These are phyloP conservation scores for Protophormia terraenovae DNA, from an alignment of 2,888 invertebrate genomes.

Conservation along the genomic window DNA sequence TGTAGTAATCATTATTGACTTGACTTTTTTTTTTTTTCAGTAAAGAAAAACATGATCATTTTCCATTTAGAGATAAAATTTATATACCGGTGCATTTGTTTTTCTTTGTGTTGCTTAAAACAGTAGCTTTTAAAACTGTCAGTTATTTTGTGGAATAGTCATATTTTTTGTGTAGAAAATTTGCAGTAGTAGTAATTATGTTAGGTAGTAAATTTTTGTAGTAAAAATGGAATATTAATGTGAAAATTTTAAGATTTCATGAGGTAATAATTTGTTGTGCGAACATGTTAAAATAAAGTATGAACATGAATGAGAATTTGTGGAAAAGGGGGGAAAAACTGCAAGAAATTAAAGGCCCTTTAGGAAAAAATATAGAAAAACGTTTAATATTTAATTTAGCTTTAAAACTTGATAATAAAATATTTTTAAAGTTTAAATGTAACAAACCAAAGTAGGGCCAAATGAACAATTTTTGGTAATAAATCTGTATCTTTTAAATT, in stretches of 20 bases:
- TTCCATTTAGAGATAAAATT: not conserved
- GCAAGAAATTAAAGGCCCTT: not conserved
- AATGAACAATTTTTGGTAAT: no score
- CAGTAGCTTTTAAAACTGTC: constrained; percentile 26
- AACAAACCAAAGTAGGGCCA: no score
- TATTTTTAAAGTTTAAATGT: no score
- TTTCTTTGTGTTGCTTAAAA: not conserved
- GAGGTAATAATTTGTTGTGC: constrained; percentile 32
- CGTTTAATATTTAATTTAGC: no score
- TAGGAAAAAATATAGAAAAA: not conserved
- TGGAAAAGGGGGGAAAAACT: not conserved
- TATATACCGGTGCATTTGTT: no score
- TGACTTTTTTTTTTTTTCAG: constrained; percentile 4
- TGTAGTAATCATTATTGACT: not conserved
- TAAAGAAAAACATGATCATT: not conserved
- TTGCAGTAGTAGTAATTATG: not conserved
- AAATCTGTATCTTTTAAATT: no score
- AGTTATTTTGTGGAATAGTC: constrained; percentile 3
- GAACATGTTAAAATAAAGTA: not conserved
- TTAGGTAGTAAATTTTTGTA: not conserved
- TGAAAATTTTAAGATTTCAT: not conserved
- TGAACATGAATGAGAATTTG: not conserved
- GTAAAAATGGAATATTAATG: constrained; percentile 15
- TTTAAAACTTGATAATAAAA: no score
- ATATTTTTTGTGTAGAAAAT: not conserved